Conservation (phyloP, 2,113 vertebrate species). For the Pimephales promelas region DNA sequence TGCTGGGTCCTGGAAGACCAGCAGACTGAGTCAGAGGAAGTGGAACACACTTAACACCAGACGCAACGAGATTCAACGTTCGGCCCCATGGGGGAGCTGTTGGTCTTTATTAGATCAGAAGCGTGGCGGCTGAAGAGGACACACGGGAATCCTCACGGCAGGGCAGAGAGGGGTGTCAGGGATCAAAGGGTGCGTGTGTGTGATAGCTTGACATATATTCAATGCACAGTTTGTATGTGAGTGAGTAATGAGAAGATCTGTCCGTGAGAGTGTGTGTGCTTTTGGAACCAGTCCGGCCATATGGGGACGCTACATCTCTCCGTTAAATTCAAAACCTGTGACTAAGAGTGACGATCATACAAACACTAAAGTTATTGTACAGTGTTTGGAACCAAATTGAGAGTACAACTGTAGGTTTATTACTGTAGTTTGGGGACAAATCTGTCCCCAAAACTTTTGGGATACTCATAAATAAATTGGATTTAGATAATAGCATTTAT, state of each 20-base stretch:
- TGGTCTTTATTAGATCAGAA: conserved; percentile 23
- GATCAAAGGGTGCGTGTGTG: conserved; percentile 27
- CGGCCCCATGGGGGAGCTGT: conserved; percentile 51
- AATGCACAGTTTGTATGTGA: conserved; percentile 13
- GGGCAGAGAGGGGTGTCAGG: conserved; percentile 26
- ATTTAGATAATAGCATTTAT: not conserved
- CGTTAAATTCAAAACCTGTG: not conserved
- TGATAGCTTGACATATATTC: conserved; percentile 21
- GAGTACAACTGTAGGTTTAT: not conserved
- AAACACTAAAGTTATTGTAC: conserved; percentile 36
- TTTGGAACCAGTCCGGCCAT: conserved; percentile 35
- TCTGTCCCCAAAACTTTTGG: not conserved
- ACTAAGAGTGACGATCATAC: conserved; percentile 11
- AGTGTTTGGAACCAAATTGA: conserved; percentile 23
- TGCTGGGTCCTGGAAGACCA: conserved; percentile 16
- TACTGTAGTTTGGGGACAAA: not conserved
- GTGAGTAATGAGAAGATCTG: conserved; percentile 13
- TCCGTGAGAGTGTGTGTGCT: not conserved
- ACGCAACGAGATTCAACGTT: not conserved
- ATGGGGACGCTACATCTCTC: conserved; percentile 49
- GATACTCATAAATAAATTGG: not conserved
- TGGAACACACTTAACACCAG: not conserved
- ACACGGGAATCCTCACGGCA: conserved; percentile 19
- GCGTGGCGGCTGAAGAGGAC: not conserved
- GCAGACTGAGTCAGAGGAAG: not conserved